Percentiles rank a stretch among this genome's conserved stretches.
Conservation (phyloP, 2,888 invertebrate species). For the Drosophila anomalata region DNA sequence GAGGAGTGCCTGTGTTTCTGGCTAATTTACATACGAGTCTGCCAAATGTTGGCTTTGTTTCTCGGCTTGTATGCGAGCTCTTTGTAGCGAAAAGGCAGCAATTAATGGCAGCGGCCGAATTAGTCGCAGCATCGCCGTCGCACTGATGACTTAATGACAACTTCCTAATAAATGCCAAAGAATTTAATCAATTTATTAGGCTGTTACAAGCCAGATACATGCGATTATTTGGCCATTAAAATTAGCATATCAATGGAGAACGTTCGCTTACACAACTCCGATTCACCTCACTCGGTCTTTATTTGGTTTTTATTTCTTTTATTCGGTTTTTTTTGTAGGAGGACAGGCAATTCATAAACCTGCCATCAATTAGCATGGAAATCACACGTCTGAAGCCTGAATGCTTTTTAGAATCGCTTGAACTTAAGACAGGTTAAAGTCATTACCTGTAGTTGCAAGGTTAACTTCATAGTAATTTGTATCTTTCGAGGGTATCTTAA, state of each 20-base stretch:
- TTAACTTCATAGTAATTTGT: neutral
- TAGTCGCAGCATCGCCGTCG: slow-evolving; percentile 46
- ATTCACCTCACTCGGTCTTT: slow-evolving; percentile 11
- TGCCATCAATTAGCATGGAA: slow-evolving; percentile 44
- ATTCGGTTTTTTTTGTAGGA: slow-evolving; percentile 16
- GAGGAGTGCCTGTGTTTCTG: slow-evolving; percentile 50
- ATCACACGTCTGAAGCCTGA: slow-evolving; percentile 32
- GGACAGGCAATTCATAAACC: slow-evolving; percentile 41
- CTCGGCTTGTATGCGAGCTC: slow-evolving; percentile 58
- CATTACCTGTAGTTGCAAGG: slow-evolving; percentile 6
- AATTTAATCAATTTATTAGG: slow-evolving; percentile 72
- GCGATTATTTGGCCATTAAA: slow-evolving; percentile 72
- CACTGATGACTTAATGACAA: slow-evolving; percentile 73
- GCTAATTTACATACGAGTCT: slow-evolving; percentile 59
- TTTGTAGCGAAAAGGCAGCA: slow-evolving; percentile 59
- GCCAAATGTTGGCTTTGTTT: slow-evolving; percentile 33
- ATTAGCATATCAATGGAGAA: slow-evolving; percentile 70
- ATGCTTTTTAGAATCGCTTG: slow-evolving; percentile 6
- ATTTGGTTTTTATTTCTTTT: slow-evolving; percentile 2
- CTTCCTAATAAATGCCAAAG: slow-evolving; percentile 67
- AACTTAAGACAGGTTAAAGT: neutral
- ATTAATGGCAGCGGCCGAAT: slow-evolving; percentile 73
- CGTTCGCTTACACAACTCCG: slow-evolving; percentile 50
- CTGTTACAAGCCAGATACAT: slow-evolving; percentile 62
- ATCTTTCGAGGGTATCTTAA: slow-evolving; percentile 11